Evolutionary conservation across 1,140 invertebrate genomes (phyloP).

Genomic region (Pseudomyrmex gracilis): DNA sequence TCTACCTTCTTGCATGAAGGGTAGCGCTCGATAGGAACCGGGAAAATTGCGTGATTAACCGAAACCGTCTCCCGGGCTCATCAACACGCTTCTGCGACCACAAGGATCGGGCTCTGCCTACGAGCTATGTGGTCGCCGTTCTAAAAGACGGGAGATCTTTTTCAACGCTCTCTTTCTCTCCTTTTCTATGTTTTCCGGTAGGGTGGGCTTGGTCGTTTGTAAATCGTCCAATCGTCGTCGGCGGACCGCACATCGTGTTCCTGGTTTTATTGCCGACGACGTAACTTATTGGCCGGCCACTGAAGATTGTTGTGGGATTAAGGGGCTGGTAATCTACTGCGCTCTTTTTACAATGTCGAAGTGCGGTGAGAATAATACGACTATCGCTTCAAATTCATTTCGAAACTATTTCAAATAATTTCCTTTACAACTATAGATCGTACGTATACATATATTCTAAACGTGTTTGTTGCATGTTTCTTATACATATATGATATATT

Average conservation of each 20-base stretch:
- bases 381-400: not conserved
- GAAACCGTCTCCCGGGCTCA: constrained; percentile 73
- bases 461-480: too few species aligned
- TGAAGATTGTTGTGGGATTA: constrained; percentile 44
- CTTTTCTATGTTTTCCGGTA: not conserved
- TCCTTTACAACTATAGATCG: not conserved
- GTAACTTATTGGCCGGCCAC: constrained; percentile 12
- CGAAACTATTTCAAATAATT: not conserved
- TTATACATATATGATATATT: too few species aligned
- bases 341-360: not conserved
- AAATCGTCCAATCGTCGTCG: constrained; percentile 46
- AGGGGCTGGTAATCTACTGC: constrained; percentile 31
- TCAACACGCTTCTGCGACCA: constrained; percentile 74
- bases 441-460: not conserved
- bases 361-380: constrained; percentile 6
- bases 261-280: constrained; percentile 48
- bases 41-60: constrained; percentile 79
- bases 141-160: constrained; percentile 55
- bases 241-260: constrained; percentile 47
- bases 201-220: constrained; percentile 18
- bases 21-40: constrained; percentile 68
- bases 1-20: constrained; percentile 56
- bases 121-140: constrained; percentile 69
- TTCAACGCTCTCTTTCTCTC: constrained; percentile 10
- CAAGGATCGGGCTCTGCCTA: constrained; percentile 66